Evolutionary conservation across 1,140 invertebrate genomes (phyloP).

Genomic region (Berghia stephanieae): DNA sequence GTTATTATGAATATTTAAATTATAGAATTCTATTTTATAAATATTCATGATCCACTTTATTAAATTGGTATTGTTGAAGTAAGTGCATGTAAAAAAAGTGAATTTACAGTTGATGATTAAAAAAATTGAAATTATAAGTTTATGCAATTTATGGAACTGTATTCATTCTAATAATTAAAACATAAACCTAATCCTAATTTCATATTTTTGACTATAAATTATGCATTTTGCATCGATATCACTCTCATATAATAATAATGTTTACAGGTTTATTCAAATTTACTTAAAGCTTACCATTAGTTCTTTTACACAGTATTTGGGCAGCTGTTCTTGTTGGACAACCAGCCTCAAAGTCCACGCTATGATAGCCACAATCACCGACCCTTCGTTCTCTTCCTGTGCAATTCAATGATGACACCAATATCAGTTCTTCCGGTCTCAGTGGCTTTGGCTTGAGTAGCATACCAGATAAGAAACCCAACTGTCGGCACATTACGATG

Average conservation of each 20-base stretch:
- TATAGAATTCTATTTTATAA: no score
- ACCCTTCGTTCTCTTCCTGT: constrained; percentile 43
- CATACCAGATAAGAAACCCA: constrained; percentile 70
- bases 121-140: no score
- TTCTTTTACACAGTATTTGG: constrained; percentile 21
- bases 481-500: constrained; percentile 32
- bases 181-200: no score
- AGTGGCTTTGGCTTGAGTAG: background rate
- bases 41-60: no score
- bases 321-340: background rate
- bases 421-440: background rate
- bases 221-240: no score
- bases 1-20: no score
- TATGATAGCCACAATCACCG: constrained; percentile 10
- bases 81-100: no score
- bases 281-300: constrained; percentile 10
- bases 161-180: no score
- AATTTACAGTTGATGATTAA: no score
- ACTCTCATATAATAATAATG: background rate
- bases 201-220: no score
- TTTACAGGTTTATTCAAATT: background rate
- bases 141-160: no score
- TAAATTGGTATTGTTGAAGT: no score
- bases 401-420: constrained; percentile 38
- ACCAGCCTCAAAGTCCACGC: background rate